Evolutionary conservation across 1,140 invertebrate genomes (phyloP).

Genomic region (Trachelipus rathkii): DNA sequence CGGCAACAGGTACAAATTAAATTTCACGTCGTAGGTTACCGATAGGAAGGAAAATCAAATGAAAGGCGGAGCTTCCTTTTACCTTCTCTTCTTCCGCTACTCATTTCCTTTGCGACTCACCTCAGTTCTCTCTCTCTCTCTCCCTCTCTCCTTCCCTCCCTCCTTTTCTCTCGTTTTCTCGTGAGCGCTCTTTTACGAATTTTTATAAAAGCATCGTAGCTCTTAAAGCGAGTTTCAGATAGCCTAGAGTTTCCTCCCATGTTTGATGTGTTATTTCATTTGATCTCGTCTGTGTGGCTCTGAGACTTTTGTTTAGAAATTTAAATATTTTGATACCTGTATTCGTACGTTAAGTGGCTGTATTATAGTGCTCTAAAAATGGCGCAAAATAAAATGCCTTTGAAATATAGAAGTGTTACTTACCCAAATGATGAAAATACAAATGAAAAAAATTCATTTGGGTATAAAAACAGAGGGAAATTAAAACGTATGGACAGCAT

Average conservation of each 20-base stretch:
- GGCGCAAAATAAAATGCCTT: background rate
- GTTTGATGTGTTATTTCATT: background rate
- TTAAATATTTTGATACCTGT: background rate
- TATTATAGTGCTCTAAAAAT: background rate
- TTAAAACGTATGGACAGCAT: conserved; percentile 2
- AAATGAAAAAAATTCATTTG: background rate
- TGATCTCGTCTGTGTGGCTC: background rate
- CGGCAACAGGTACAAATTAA: background rate
- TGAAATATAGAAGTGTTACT: conserved; percentile 1
- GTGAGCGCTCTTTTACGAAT: background rate
- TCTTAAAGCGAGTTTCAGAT: background rate
- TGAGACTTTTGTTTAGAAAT: background rate
- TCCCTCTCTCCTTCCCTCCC: background rate
- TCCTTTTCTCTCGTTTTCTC: background rate
- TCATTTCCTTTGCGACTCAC: no score
- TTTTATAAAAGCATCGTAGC: background rate
- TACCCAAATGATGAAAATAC: background rate
- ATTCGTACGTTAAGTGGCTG: background rate
- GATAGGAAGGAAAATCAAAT: background rate
- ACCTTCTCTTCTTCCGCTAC: background rate
- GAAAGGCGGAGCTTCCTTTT: background rate
- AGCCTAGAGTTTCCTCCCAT: background rate
- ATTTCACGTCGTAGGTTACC: background rate
- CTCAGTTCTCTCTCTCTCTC: background rate
- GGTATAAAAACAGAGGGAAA: background rate